phyloP scores from a whole-genome alignment of 2,888 invertebrate species.

The Agrochola macilenta region DNA sequence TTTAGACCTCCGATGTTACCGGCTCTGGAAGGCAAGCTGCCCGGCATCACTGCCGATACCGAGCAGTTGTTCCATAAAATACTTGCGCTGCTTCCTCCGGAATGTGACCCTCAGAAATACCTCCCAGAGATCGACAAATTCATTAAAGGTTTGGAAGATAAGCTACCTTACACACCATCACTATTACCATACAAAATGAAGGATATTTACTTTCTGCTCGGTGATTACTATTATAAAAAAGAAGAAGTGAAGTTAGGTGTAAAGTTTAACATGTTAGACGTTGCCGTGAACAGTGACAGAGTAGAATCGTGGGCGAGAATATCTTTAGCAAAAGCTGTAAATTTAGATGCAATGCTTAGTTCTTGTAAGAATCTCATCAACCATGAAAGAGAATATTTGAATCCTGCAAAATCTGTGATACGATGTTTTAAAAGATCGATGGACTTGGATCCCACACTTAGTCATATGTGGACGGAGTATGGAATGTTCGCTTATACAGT shows the following conservation, averaged over 20 bases:
- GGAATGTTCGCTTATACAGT: constrained; percentile 97
- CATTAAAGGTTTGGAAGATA: constrained; percentile 91
- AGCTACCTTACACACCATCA: constrained; percentile 89
- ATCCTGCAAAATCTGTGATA: constrained; percentile 93
- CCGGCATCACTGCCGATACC: constrained; percentile 95
- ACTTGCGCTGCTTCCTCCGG: constrained; percentile 92
- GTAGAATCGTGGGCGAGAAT: constrained; percentile 98
- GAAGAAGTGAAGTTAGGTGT: constrained; percentile 94
- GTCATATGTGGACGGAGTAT: constrained; percentile 96
- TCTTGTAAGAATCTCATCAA: constrained; percentile 91
- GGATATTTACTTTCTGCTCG: constrained; percentile 97
- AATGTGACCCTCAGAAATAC: constrained; percentile 92
- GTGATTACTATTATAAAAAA: constrained; percentile 97
- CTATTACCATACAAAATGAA: constrained; percentile 91
- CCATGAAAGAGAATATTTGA: constrained; percentile 92
- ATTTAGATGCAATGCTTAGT: constrained; percentile 95
- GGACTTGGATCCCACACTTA: constrained; percentile 93
- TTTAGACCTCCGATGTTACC: constrained; percentile 95
- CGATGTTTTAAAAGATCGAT: constrained; percentile 95
- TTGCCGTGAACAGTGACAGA: constrained; percentile 94
- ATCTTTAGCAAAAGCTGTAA: constrained; percentile 94
- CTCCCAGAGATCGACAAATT: constrained; percentile 92
- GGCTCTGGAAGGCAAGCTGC: constrained; percentile 94
- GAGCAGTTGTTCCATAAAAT: constrained; percentile 94
- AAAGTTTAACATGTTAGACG: constrained; percentile 95